phyloP scores from a whole-genome alignment of 2,797 vertebrate genomes.

The Muscicapa striata region DNA sequence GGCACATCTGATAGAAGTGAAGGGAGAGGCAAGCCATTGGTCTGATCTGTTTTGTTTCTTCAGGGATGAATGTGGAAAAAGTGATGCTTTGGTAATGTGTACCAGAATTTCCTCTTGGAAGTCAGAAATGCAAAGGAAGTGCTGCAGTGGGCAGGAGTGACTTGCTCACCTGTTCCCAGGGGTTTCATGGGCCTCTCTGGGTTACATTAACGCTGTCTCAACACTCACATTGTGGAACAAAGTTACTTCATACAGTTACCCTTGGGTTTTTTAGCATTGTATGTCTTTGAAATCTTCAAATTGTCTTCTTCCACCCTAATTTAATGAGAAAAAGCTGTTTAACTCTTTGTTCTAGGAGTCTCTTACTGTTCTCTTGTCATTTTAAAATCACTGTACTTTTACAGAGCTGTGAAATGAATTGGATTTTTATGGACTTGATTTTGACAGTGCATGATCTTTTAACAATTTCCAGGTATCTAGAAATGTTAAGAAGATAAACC shows the following conservation, averaged over 20 bases:
- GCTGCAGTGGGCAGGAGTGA: neutral
- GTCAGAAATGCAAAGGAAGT: neutral
- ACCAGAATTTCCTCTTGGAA: neutral
- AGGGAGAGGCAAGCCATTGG: neutral
- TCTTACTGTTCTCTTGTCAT: constrained; percentile 44
- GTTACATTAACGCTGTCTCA: neutral
- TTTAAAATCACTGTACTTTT: constrained; percentile 69
- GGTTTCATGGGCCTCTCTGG: neutral
- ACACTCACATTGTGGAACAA: neutral
- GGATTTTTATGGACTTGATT: constrained; percentile 76
- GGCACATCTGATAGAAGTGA: neutral
- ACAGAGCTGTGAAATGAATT: constrained; percentile 77
- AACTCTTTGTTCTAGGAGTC: constrained; percentile 28
- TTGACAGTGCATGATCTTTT: constrained; percentile 66
- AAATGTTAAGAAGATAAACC: constrained; percentile 68
- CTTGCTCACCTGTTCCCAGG: neutral
- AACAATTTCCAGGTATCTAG: constrained; percentile 63
- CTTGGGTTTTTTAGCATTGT: neutral
- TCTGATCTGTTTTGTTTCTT: neutral
- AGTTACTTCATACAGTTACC: neutral
- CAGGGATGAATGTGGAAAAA: neutral
- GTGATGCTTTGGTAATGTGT: neutral
- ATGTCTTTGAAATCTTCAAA: neutral
- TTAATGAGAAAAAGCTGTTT: constrained; percentile 20
- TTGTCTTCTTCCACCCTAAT: neutral